phyloP scores from a whole-genome alignment of 2,888 invertebrate species.

The Agriopis marginaria region DNA sequence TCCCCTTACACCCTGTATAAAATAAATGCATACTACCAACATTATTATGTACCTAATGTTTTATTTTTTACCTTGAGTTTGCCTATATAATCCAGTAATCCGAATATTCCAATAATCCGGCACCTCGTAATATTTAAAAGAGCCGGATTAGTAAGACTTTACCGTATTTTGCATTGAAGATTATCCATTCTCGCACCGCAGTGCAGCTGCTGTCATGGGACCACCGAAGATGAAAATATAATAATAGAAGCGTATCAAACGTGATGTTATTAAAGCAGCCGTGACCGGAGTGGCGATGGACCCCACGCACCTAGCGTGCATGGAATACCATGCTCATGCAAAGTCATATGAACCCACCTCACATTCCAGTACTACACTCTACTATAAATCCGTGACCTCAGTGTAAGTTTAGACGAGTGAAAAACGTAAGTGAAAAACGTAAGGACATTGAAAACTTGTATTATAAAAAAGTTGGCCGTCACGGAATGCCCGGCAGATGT shows the following conservation, averaged over 20 bases:
- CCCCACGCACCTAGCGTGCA: conserved; percentile 77
- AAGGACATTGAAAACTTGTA: too few species aligned
- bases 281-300: conserved; percentile 76
- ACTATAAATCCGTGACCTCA: conserved; percentile 61
- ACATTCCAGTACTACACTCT: conserved; percentile 59
- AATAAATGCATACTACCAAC: too few species aligned
- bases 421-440: too few species aligned
- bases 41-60: too few species aligned
- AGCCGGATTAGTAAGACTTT: too few species aligned
- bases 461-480: too few species aligned
- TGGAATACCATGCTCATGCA: conserved; percentile 65
- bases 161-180: conserved; percentile 2
- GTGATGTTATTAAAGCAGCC: conserved; percentile 85
- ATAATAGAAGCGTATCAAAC: conserved; percentile 86
- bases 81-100: too few species aligned
- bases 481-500: too few species aligned
- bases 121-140: too few species aligned
- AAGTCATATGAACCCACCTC: conserved; percentile 71
- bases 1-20: too few species aligned
- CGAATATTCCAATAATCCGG: too few species aligned
- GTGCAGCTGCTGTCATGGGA: conserved; percentile 77
- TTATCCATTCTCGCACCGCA: conserved; percentile 45
- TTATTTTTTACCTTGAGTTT: too few species aligned
- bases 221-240: conserved; percentile 84
- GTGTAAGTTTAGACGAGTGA: background rate